These are phyloP conservation scores for Apolygus lucorum DNA, from an alignment of 1,140 invertebrate genomes.

Conservation along the genomic window DNA sequence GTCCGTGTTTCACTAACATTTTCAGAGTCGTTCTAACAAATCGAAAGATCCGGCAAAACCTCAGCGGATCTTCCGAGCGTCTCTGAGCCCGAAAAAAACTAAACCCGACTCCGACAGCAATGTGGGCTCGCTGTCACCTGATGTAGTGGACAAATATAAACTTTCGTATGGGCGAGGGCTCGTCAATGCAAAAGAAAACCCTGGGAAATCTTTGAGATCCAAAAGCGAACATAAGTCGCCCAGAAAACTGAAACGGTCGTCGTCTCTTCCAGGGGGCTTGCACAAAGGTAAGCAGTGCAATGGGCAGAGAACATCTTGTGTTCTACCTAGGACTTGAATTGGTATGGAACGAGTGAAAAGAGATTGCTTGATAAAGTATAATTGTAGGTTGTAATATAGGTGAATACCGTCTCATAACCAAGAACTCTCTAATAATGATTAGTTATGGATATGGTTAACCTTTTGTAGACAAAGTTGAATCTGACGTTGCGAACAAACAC, in stretches of 20 bases:
- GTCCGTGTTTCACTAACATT: too few species aligned
- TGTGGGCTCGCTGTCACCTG: not conserved
- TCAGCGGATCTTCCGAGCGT: not conserved
- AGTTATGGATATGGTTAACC: not conserved
- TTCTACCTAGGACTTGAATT: too few species aligned
- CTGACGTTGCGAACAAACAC: not conserved
- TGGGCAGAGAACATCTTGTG: too few species aligned
- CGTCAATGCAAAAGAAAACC: not conserved
- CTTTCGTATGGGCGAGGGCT: not conserved
- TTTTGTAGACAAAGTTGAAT: not conserved
- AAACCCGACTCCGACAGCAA: not conserved
- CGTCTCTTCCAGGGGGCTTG: not conserved
- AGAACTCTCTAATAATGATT: not conserved
- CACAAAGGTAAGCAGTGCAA: not conserved
- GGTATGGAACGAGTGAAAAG: too few species aligned
- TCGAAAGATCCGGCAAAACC: too few species aligned
- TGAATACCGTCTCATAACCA: too few species aligned
- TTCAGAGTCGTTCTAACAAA: too few species aligned
- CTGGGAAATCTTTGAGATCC: not conserved
- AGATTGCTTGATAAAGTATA: not conserved
- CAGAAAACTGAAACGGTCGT: not conserved
- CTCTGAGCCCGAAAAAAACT: not conserved
- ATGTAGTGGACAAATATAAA: not conserved
- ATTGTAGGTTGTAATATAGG: too few species aligned
- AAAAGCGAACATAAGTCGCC: not conserved